Base-by-base conservation (phyloP, 2,113 vertebrate species). In the Seriola quinqueradiata region DNA sequence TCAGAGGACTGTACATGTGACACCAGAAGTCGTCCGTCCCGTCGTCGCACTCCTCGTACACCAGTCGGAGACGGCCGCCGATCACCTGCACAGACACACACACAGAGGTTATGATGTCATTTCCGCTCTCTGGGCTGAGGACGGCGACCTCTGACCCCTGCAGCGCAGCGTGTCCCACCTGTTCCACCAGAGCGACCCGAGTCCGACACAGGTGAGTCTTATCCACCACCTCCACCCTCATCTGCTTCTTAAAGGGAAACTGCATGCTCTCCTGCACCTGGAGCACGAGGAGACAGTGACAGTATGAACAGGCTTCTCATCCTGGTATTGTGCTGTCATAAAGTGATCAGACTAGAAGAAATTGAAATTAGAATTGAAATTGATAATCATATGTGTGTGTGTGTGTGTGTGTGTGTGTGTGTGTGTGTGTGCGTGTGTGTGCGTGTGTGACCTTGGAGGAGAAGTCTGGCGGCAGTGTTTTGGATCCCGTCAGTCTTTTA, bases 21-120 rank as follows among this genome's bases (percentile, higher is more conserved):
- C 98, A 99, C 98, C 98, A 99, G 95, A 99, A 99, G 92, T 99
- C 98, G 28, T 99, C 98, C 0, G 93, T 96, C 73, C 97, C 97
- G 63, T 99, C 98, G 40, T 97, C 97, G 0, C 98, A 97, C 87
- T 99, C 98, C 77, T 99, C 98, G n/a, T 99, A 98, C 7, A 99
- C 96, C 69, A 99, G 81, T 8, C 97, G 92, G 65, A 99, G 85
- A 34, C 98, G 95, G 0, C 98, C 98, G 48, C 98, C 98, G 6
- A 98, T 97, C 79, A 99, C 96, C 42, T 93, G 83, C 23, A 0
- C 46, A 8, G 25, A 36, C 40, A 38, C 0, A 34, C 14, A 58
- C 81, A 46, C 34, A 36, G 0, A 36, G 34, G 34, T 36, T 6
- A 36, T 36, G 34, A 36, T 10, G 40, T 42, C 40, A 42, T 2